These are phyloP conservation scores for Eilema depressum DNA, from an alignment of 2,888 invertebrate genomes.

Conservation along the genomic window DNA sequence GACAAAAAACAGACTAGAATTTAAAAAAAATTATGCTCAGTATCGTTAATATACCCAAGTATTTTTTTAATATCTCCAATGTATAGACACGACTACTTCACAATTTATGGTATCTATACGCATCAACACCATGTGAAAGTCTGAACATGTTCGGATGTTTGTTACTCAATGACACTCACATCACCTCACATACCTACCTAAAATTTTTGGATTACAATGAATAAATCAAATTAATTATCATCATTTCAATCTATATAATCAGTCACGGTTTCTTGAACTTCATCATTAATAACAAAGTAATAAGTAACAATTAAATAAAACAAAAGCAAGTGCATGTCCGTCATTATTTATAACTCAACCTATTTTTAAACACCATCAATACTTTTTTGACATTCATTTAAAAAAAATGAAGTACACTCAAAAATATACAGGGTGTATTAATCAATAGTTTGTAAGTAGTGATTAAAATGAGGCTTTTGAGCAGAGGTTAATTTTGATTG, in stretches of 20 bases:
- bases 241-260: not conserved
- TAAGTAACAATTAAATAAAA: not conserved
- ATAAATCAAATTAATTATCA: conserved; percentile 4
- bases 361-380: conserved; percentile 7
- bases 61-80: too few species aligned
- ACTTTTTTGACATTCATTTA: conserved; percentile 7
- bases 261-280: not conserved
- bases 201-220: not conserved
- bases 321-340: not conserved
- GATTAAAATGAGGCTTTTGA: conserved; percentile 61
- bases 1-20: too few species aligned
- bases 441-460: conserved; percentile 61
- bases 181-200: not conserved
- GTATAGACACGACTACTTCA: too few species aligned
- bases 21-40: too few species aligned
- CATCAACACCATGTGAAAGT: too few species aligned
- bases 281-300: not conserved
- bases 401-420: conserved; percentile 17
- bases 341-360: not conserved
- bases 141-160: not conserved
- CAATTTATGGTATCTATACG: too few species aligned
- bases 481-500: conserved; percentile 66
- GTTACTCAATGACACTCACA: too few species aligned
- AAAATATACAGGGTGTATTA: conserved; percentile 46
- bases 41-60: too few species aligned